Percentiles rank a stretch among this genome's conserved stretches.
Conservation (phyloP, 2,888 invertebrate genomes). For the Axea sp. region DNA sequence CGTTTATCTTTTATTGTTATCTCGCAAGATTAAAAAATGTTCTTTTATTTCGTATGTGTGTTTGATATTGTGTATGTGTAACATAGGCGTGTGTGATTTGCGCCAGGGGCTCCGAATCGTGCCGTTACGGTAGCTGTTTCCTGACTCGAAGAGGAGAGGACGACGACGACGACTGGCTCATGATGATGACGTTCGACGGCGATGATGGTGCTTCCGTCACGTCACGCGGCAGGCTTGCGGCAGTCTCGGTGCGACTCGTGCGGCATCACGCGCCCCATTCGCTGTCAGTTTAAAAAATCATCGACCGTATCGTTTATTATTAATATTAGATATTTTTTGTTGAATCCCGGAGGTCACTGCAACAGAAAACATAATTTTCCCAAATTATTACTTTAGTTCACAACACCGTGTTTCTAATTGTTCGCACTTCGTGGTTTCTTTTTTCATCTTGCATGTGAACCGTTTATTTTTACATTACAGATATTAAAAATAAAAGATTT, state of each 20-base stretch:
- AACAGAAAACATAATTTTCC: constrained; percentile 69
- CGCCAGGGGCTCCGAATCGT: constrained; percentile 65
- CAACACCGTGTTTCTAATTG: too few species aligned
- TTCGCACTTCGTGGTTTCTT: too few species aligned
- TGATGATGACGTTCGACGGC: constrained; percentile 62
- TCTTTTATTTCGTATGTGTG: constrained; percentile 6
- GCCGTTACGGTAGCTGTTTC: constrained; percentile 53
- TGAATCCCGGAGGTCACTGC: constrained; percentile 78
- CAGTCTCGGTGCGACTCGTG: constrained; percentile 72
- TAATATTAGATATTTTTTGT: constrained; percentile 79
- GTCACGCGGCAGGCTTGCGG: constrained; percentile 72
- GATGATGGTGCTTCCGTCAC: constrained; percentile 64
- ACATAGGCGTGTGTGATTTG: constrained; percentile 9
- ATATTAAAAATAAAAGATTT: too few species aligned
- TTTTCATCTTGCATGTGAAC: too few species aligned
- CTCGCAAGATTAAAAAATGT: constrained; percentile 30
- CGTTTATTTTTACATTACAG: too few species aligned
- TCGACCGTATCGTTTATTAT: constrained; percentile 77
- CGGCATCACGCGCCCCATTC: constrained; percentile 73
- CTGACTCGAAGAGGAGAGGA: constrained; percentile 70
- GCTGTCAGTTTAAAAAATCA: constrained; percentile 76
- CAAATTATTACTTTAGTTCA: too few species aligned
- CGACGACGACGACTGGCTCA: constrained; percentile 69
- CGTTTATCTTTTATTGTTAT: constrained; percentile 33
- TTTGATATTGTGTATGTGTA: not conserved